A percentile compares a stretch with the other conserved stretches of the same genome.
phyloP scores from a whole-genome alignment of 1,140 invertebrate genomes.

The Pentalonia nigronervosa region DNA sequence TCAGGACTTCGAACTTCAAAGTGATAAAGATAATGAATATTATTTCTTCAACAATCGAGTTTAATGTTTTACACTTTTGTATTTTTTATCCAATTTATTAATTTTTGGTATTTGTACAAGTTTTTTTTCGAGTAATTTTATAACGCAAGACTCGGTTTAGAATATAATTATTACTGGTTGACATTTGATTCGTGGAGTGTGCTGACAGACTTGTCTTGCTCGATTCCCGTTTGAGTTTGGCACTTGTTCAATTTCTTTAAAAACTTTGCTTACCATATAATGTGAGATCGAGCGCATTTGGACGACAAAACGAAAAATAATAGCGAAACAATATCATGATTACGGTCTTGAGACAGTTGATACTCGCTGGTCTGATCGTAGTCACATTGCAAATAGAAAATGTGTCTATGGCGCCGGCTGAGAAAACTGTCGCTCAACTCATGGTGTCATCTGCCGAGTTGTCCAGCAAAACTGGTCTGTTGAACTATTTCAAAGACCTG shows the following conservation, averaged over 20 bases:
- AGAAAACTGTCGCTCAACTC: neutral
- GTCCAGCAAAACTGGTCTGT: neutral
- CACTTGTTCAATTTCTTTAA: neutral
- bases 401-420: no score
- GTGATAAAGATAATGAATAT: no score
- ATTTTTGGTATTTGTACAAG: neutral
- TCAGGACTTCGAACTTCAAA: no score
- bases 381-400: neutral
- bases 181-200: neutral
- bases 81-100: neutral
- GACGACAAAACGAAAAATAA: neutral
- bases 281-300: neutral
- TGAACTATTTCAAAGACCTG: neutral
- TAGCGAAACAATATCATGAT: neutral
- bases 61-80: neutral
- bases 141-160: neutral
- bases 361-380: neutral
- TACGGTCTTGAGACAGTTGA: neutral
- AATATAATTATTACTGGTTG: neutral
- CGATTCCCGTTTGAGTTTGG: neutral
- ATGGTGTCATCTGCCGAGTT: neutral
- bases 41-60: neutral
- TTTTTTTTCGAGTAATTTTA: neutral
- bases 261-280: neutral
- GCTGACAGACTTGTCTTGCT: neutral